These are phyloP conservation scores for Leucozona laternaria DNA, from an alignment of 2,888 invertebrate genomes.

Conservation along the genomic window DNA sequence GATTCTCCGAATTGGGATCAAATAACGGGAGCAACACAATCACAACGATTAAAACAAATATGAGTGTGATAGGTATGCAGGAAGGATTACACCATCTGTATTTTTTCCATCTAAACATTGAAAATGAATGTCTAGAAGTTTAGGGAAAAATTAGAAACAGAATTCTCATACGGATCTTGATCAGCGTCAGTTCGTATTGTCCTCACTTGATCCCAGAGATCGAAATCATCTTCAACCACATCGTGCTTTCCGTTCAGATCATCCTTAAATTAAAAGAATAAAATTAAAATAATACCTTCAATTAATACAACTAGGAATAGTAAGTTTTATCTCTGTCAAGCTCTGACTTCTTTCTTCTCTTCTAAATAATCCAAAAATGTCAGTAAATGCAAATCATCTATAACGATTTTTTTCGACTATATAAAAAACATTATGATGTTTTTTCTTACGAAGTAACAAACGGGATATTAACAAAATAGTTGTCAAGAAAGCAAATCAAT, in stretches of 20 bases:
- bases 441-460: no score
- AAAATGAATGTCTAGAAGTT: neutral
- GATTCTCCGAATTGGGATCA: slow-evolving; percentile 87
- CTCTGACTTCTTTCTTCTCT: no score
- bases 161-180: slow-evolving; percentile 51
- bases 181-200: slow-evolving; percentile 74
- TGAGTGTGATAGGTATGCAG: slow-evolving; percentile 92
- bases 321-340: no score
- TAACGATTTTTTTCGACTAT: no score
- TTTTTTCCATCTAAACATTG: slow-evolving; percentile 84
- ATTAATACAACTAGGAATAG: neutral
- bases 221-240: slow-evolving; percentile 88
- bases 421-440: no score
- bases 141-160: neutral
- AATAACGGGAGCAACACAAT: slow-evolving; percentile 91
- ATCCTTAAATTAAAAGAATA: slow-evolving; percentile 84
- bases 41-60: slow-evolving; percentile 90
- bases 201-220: slow-evolving; percentile 89
- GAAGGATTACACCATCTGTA: slow-evolving; percentile 92
- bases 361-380: no score
- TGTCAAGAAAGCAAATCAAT: no score
- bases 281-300: neutral
- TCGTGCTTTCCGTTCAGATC: slow-evolving; percentile 88
- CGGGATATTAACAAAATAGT: no score
- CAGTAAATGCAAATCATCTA: no score